These are phyloP conservation scores for Umimayanthus kanabou DNA, from an alignment of 92 coral and sea anemone genomes.

Conservation along the genomic window DNA sequence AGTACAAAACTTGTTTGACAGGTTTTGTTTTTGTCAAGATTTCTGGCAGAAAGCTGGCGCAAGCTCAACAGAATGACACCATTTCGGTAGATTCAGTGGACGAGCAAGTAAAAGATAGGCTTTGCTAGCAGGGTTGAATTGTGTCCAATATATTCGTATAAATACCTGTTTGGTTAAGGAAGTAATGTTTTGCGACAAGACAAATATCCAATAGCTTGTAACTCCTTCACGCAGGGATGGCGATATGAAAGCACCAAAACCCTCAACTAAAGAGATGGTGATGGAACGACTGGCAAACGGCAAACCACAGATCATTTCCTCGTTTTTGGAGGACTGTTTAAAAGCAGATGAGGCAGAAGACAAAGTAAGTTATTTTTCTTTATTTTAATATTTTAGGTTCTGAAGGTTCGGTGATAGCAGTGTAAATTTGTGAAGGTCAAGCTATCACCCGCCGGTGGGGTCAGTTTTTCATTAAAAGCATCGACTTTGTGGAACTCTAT, in stretches of 20 bases:
- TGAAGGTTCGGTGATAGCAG: not conserved
- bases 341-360: conserved; percentile 62
- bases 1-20: no score
- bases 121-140: no score
- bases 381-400: not conserved
- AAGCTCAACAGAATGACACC: no score
- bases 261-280: conserved; percentile 47
- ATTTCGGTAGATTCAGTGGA: no score
- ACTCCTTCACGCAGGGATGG: conserved; percentile 59
- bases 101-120: no score
- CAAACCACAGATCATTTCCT: conserved; percentile 87
- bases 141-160: no score
- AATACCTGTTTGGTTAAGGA: not conserved
- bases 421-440: not conserved
- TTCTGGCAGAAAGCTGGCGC: no score
- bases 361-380: conserved; percentile 16
- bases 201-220: not conserved
- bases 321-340: conserved; percentile 93
- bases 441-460: not conserved
- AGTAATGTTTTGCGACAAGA: not conserved
- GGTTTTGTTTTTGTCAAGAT: no score
- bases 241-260: conserved; percentile 69
- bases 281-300: conserved; percentile 65
- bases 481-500: not conserved
- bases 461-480: not conserved